These are phyloP conservation scores for Morone chrysops DNA, from an alignment of 2,113 vertebrate species.

Conservation along the genomic window DNA sequence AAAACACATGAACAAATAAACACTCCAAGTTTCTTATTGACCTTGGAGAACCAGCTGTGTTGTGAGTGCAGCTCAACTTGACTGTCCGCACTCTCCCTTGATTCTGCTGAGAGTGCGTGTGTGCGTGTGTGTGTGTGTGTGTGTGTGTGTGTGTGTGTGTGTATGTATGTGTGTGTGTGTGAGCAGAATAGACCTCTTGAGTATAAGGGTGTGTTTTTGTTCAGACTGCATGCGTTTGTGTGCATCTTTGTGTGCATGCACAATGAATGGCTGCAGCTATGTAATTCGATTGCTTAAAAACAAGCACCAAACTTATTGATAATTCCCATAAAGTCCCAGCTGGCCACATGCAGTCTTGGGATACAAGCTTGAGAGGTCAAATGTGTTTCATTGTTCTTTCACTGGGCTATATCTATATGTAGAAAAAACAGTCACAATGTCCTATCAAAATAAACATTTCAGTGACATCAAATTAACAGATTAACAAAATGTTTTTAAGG, in stretches of 20 bases:
- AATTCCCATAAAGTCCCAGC: conserved; percentile 11
- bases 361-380: neutral
- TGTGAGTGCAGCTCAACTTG: conserved; percentile 65
- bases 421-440: neutral
- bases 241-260: conserved; percentile 6
- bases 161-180: conserved; percentile 23
- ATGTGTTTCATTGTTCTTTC: neutral
- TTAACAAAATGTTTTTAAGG: too few species aligned
- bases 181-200: conserved; percentile 37
- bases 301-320: conserved; percentile 18
- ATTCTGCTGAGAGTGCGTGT: conserved; percentile 26
- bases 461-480: neutral
- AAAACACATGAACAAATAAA: conserved; percentile 78
- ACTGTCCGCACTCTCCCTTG: conserved; percentile 29
- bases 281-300: conserved; percentile 27
- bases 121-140: conserved; percentile 32
- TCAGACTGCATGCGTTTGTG: neutral
- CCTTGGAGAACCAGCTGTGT: conserved; percentile 74
- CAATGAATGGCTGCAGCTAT: conserved; percentile 5
- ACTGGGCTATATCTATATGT: neutral
- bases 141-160: conserved; percentile 1
- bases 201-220: conserved; percentile 43
- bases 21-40: conserved; percentile 69
- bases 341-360: neutral
- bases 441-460: neutral